phyloP scores from a whole-genome alignment of 2,888 invertebrate genomes.

The Strigamia crassipes region DNA sequence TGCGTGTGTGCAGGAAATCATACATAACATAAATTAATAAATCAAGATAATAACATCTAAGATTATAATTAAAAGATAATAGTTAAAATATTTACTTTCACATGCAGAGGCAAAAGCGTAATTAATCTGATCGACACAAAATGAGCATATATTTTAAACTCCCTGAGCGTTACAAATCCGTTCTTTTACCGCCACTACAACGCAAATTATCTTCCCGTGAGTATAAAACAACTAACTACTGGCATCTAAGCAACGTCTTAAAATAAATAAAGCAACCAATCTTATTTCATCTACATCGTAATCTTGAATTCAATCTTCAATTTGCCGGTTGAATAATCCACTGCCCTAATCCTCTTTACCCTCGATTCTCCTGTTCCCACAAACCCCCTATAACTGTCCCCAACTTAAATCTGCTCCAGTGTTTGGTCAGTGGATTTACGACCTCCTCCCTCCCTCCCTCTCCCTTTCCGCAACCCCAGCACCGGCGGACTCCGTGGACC shows the following conservation, averaged over 20 bases:
- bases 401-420: conserved; percentile 41
- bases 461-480: neutral
- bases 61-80: neutral
- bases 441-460: neutral
- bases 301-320: conserved; percentile 1
- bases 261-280: neutral
- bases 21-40: neutral
- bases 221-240: no score
- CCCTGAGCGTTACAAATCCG: neutral
- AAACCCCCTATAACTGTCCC: conserved; percentile 21
- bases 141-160: neutral
- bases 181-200: neutral
- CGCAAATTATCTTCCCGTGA: no score
- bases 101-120: neutral
- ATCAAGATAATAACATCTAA: neutral
- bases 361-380: neutral
- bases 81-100: neutral
- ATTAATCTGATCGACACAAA: neutral
- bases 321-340: conserved; percentile 35
- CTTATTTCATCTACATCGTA: neutral
- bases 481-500: neutral
- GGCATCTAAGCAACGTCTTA: neutral
- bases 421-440: conserved; percentile 36
- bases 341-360: conserved; percentile 35
- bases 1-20: neutral